Conservation (phyloP, 2,797 vertebrate species). For the Onychomys torridus region DNA sequence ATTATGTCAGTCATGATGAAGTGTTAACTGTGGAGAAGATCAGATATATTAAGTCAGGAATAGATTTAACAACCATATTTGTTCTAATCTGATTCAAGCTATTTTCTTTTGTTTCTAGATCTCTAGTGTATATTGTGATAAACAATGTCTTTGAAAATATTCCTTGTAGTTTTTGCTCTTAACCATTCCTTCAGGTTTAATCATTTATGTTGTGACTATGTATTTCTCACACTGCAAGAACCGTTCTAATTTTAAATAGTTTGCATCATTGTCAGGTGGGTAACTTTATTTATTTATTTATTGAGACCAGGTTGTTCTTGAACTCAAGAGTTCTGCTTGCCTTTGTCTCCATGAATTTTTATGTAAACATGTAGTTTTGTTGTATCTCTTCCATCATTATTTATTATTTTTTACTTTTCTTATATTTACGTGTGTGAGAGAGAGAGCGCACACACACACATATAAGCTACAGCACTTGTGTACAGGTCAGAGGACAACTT, state of each 20-base stretch:
- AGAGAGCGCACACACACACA: neutral
- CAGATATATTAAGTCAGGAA: neutral
- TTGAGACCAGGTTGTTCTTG: neutral
- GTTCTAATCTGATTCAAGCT: slow-evolving; percentile 46
- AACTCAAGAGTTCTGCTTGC: neutral
- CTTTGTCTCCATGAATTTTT: slow-evolving; percentile 13
- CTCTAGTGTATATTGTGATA: neutral
- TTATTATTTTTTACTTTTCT: neutral
- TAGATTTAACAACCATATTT: slow-evolving; percentile 31
- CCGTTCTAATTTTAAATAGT: slow-evolving; percentile 54
- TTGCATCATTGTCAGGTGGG: neutral
- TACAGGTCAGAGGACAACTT: neutral
- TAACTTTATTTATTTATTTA: neutral
- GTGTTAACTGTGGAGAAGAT: slow-evolving; percentile 6
- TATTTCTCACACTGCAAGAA: slow-evolving; percentile 7
- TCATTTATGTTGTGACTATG: neutral
- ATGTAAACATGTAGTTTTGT: neutral
- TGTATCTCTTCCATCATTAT: neutral
- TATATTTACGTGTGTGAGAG: too few relatives aligned
- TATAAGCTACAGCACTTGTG: neutral
- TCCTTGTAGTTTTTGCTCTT: slow-evolving; percentile 49
- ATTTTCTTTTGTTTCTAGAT: slow-evolving; percentile 43
- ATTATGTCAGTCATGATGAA: neutral
- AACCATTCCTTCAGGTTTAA: neutral
- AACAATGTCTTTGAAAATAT: slow-evolving; percentile 38